Evolutionary conservation across 2,797 vertebrate species (phyloP).

Genomic region (Sebastes umbrosus): DNA sequence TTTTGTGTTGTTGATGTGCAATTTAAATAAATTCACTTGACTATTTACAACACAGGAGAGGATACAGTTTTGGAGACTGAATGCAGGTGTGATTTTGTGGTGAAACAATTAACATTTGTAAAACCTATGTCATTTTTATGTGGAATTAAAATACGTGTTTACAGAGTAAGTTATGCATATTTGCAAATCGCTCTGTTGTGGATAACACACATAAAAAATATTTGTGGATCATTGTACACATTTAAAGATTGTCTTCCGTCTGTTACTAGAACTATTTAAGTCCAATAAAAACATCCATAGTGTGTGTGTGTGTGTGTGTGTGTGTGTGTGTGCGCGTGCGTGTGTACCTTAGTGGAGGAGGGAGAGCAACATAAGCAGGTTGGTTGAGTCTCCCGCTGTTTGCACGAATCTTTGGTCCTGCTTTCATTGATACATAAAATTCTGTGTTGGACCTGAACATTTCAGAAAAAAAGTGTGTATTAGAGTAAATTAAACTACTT

Average conservation of each 20-base stretch:
- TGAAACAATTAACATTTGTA: no score
- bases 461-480: neutral
- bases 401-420: conserved; percentile 49
- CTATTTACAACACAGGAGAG: neutral
- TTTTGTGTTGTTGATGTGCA: neutral
- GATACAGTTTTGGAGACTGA: neutral
- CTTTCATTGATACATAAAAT: conserved; percentile 59
- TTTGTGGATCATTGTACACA: neutral
- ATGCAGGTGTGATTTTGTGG: no score
- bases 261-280: neutral
- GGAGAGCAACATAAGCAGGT: conserved; percentile 69
- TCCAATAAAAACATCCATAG: neutral
- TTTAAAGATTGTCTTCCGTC: neutral
- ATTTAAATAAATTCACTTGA: neutral
- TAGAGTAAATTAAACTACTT: neutral
- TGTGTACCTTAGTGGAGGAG: conserved; percentile 77
- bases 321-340: neutral
- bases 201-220: neutral
- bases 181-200: neutral
- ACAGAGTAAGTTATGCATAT: no score
- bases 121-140: no score
- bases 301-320: neutral
- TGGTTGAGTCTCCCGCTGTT: conserved; percentile 74
- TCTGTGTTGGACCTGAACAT: conserved; percentile 40
- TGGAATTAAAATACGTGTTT: no score